Conservation (phyloP, 2,113 vertebrate genomes). For the Planiliza haematocheilus region DNA sequence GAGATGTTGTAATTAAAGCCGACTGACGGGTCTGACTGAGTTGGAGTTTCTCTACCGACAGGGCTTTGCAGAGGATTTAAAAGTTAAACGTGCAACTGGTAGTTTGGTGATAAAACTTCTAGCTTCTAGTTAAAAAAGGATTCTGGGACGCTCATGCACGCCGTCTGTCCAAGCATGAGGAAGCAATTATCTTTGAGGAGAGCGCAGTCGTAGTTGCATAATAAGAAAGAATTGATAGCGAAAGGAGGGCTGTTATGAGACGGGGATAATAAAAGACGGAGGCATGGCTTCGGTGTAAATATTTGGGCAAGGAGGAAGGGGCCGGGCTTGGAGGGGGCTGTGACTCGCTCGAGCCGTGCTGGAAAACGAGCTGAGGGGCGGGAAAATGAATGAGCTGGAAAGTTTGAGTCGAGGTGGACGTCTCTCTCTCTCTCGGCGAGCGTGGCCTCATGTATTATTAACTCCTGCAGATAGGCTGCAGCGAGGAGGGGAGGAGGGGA, state of each 20-base stretch:
- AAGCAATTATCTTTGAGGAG: constrained; percentile 58
- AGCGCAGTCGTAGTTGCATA: constrained; percentile 55
- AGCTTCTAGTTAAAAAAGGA: background rate
- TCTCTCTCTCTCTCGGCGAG: too few relatives aligned
- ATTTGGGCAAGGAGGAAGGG: constrained; percentile 35
- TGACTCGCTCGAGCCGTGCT: constrained; percentile 30
- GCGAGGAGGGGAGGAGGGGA: constrained; percentile 10
- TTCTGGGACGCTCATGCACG: constrained; percentile 46
- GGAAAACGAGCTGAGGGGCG: constrained; percentile 50
- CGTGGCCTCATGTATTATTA: constrained; percentile 83
- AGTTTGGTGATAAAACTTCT: constrained; percentile 48
- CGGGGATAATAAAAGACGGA: constrained; percentile 40
- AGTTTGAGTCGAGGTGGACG: constrained; percentile 45
- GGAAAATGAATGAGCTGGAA: constrained; percentile 37
- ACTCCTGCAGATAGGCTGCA: constrained; percentile 64
- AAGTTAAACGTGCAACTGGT: constrained; percentile 19
- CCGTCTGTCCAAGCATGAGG: constrained; percentile 60
- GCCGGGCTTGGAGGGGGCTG: constrained; percentile 4
- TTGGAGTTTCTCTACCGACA: constrained; percentile 14
- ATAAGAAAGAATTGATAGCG: constrained; percentile 45
- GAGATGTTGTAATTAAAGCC: background rate
- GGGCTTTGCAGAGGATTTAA: constrained; percentile 4
- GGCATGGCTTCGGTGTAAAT: constrained; percentile 38
- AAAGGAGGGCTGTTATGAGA: constrained; percentile 15
- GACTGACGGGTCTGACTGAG: constrained; percentile 7